Base-by-base conservation (phyloP, 2,797 vertebrate species). In the Chlorospingus flavigularis region DNA sequence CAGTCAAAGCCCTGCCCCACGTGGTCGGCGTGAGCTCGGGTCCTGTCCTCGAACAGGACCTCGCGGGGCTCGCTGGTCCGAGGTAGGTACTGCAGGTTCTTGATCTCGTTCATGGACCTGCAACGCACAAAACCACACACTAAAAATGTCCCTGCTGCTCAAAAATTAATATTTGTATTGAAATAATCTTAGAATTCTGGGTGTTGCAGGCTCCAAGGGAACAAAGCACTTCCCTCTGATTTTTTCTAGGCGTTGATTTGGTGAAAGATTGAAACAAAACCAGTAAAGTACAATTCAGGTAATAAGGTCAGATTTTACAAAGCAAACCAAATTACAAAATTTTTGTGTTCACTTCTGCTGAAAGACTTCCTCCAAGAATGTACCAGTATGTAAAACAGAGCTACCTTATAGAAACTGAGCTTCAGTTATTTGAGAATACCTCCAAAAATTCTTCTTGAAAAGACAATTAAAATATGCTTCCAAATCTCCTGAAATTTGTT, bases 1-100 rank as follows among this genome's bases (percentile, higher is more conserved):
- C 99, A 99, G 98, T 99, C 99, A 89, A 99, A 99, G 78, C 99
- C 99, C 95, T 99, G 99, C 26, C 99, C 99, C 40, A 99, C 99
- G 2, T 99, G 99, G 96, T 99, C 99, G 5, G 99, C 99, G 0
- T 99, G 99, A 53, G 99, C 99, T 95, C 99, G 98, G 1, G 99
- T 99, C 93, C 99, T 98, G 83, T 99, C 99, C 97, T 99, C 99
- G 82, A 99, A 99, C 92, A 99, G 98, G 81, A 99, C 98, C 98
- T 99, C 99, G 5, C 99, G 98, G 84, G 99, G 99, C 94, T 99
- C 99, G 10, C 99, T 99, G 97, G 99, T 97, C 94, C 99, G 98
- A 74, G 99, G 99, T 97, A 99, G 98, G 98, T 99, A 99, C 98
- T 99, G 99, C 82, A 99, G 98, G 88, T 99, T 99, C 98, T 99